phyloP scores from a whole-genome alignment of 2,113 vertebrate genomes.

The Dolichotis patagonum region DNA sequence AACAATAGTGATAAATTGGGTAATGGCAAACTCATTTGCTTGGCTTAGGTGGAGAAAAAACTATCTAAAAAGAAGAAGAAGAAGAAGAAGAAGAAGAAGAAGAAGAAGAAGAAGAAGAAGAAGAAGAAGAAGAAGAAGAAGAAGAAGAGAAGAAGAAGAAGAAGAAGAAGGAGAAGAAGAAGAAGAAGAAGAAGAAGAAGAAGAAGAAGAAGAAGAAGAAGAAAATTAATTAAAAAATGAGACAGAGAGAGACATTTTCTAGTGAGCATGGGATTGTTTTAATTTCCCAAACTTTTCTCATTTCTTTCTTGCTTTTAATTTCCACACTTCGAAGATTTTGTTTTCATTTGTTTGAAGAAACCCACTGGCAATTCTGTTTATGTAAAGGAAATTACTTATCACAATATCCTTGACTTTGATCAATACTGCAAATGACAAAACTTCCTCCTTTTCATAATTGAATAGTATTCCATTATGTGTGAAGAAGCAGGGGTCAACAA shows the following conservation, averaged over 20 bases:
- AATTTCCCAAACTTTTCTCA: background rate
- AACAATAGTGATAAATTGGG: constrained; percentile 85
- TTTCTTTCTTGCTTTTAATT: background rate
- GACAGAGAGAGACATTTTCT: background rate
- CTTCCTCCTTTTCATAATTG: background rate
- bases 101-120: no score
- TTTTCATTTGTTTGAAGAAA: background rate
- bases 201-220: no score
- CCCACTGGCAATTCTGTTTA: background rate
- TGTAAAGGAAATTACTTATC: background rate
- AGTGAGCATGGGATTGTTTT: background rate
- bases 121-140: no score
- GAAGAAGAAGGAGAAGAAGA: no score
- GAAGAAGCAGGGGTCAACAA: no score
- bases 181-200: no score
- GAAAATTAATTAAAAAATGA: background rate
- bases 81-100: no score
- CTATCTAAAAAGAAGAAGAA: constrained; percentile 86
- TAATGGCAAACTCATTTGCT: constrained; percentile 89
- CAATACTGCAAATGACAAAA: background rate
- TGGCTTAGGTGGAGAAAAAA: constrained; percentile 88
- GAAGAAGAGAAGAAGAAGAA: no score
- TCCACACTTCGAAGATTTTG: background rate
- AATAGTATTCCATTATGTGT: background rate
- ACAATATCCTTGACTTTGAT: background rate